Evolutionary conservation across 2,888 invertebrate species (phyloP).

Genomic region (Nephrotoma guestfalica): DNA sequence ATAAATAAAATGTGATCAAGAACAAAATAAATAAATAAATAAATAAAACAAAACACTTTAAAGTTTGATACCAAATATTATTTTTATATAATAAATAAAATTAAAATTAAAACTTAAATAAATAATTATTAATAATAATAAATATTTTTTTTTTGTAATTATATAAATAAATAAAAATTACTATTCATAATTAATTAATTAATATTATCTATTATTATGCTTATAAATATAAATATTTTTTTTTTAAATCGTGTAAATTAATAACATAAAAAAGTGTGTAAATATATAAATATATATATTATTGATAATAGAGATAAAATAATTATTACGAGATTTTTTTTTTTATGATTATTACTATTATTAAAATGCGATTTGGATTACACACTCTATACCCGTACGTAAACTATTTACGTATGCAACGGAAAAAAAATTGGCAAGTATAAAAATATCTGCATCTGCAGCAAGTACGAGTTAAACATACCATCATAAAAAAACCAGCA

Average conservation of each 20-base stretch:
- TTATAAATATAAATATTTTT: background rate
- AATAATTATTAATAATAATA: background rate
- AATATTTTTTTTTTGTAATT: background rate
- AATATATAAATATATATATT: background rate
- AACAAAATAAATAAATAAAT: background rate
- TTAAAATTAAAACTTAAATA: background rate
- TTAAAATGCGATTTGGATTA: background rate
- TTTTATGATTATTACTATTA: background rate
- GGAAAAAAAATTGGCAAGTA: background rate
- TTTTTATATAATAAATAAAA: background rate
- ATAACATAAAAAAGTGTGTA: background rate
- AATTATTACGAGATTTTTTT: background rate
- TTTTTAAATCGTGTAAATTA: background rate
- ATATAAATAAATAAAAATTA: background rate
- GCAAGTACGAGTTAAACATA: background rate
- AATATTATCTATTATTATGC: background rate
- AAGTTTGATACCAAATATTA: constrained; percentile 2
- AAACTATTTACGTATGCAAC: background rate
- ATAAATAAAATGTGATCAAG: background rate
- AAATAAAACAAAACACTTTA: background rate
- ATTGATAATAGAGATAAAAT: background rate
- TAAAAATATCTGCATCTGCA: background rate
- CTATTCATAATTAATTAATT: background rate
- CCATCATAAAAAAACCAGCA: too few species aligned
- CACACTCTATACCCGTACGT: background rate